Evolutionary conservation across 2,888 invertebrate species (phyloP).

Genomic region (Hypolimnas misippus): DNA sequence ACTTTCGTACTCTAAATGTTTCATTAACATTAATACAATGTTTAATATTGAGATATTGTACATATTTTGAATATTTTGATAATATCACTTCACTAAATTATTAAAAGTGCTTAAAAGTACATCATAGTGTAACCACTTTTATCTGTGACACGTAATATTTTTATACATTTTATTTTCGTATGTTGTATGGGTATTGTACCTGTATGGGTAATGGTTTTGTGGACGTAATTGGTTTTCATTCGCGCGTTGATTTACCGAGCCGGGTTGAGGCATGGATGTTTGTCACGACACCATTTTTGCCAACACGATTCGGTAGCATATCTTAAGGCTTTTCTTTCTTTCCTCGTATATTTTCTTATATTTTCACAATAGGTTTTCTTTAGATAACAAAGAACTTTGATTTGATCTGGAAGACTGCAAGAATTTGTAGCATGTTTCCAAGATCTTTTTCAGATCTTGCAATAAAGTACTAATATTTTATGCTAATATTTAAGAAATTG

Average conservation of each 20-base stretch:
- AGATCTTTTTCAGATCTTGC: no score
- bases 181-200: constrained; percentile 45
- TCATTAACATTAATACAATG: no score
- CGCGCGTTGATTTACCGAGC: constrained; percentile 70
- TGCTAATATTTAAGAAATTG: no score
- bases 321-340: constrained; percentile 50
- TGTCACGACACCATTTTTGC: constrained; percentile 81
- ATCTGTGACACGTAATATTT: background rate
- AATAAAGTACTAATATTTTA: no score
- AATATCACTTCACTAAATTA: background rate
- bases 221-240: constrained; percentile 79
- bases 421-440: no score
- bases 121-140: background rate
- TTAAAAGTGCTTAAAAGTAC: background rate
- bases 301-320: constrained; percentile 59
- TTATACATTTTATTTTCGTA: constrained; percentile 19
- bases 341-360: constrained; percentile 34
- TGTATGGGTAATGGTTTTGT: constrained; percentile 71
- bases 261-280: constrained; percentile 77
- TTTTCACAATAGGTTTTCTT: constrained; percentile 6
- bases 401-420: background rate
- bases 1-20: background rate
- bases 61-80: no score
- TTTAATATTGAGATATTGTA: no score
- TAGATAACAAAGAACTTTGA: background rate